These are phyloP conservation scores for Augochlorella aurata DNA, from an alignment of 2,888 invertebrate genomes.

Conservation along the genomic window DNA sequence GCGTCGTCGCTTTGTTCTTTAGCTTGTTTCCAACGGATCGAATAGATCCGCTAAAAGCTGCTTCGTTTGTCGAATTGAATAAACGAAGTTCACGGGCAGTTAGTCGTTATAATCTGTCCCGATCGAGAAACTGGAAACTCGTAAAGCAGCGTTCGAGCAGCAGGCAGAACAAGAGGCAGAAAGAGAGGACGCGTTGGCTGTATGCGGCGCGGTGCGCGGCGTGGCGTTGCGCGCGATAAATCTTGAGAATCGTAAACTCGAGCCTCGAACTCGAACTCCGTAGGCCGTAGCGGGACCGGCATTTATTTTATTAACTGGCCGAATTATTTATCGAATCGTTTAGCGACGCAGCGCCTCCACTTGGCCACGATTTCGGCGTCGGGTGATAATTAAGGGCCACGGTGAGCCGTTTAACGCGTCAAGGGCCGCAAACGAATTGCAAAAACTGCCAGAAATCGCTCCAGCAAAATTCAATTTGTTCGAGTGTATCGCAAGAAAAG, in stretches of 20 bases:
- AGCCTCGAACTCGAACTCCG: background rate
- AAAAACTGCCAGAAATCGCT: no score
- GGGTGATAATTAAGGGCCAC: no score
- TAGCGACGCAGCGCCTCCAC: constrained; percentile 12
- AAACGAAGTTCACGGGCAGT: background rate
- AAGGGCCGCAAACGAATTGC: no score
- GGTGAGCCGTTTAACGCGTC: no score
- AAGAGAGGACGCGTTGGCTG: constrained; percentile 1
- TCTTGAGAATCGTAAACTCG: constrained; percentile 73
- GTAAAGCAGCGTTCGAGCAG: background rate
- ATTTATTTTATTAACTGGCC: constrained; percentile 56
- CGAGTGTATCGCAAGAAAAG: no score
- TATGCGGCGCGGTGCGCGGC: background rate
- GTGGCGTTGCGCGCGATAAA: constrained; percentile 55
- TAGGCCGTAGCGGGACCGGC: background rate
- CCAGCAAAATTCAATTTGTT: no score
- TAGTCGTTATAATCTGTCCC: background rate
- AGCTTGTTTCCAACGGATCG: no score
- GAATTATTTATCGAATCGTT: constrained; percentile 49
- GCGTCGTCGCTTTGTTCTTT: no score
- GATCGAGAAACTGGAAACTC: constrained; percentile 10
- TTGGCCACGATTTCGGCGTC: background rate
- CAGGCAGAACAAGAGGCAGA: background rate
- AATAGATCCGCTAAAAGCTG: background rate
- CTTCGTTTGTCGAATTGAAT: constrained; percentile 3